Evolutionary conservation across 2,113 vertebrate species (phyloP).

Genomic region (Anarhynchus alexandrinus): DNA sequence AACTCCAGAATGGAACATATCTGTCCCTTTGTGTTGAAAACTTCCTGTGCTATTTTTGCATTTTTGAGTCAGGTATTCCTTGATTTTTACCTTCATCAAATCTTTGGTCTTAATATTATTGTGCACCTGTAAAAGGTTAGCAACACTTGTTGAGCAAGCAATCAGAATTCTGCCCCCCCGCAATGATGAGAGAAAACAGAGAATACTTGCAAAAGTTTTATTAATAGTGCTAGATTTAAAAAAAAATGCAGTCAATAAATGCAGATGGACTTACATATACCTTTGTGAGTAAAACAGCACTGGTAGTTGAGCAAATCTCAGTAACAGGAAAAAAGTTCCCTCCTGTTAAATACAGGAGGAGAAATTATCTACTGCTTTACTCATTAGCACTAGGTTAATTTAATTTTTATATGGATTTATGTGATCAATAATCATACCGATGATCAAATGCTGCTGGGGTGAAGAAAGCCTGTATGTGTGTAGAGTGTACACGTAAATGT

Average conservation of each 20-base stretch:
- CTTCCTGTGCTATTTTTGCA: not conserved
- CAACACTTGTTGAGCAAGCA: not conserved
- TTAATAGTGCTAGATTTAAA: not conserved
- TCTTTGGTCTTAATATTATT: not conserved
- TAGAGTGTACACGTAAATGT: not conserved
- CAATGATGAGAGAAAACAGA: not conserved
- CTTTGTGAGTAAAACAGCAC: not conserved
- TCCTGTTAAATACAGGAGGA: not conserved
- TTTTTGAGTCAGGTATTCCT: not conserved
- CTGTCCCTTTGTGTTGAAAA: not conserved
- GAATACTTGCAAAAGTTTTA: not conserved
- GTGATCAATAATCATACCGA: not conserved
- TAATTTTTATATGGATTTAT: not conserved
- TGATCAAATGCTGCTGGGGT: not conserved
- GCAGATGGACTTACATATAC: not conserved
- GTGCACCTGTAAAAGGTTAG: not conserved
- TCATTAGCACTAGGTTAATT: not conserved
- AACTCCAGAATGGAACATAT: not conserved
- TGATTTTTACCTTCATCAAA: not conserved
- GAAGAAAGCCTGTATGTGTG: not conserved
- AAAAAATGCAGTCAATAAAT: not conserved
- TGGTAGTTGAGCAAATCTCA: not conserved
- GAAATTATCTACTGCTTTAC: not conserved
- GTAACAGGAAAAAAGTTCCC: not conserved
- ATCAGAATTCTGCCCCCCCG: not conserved